Evolutionary conservation across 2,888 invertebrate species (phyloP).

Genomic region (Tholera decimalis): DNA sequence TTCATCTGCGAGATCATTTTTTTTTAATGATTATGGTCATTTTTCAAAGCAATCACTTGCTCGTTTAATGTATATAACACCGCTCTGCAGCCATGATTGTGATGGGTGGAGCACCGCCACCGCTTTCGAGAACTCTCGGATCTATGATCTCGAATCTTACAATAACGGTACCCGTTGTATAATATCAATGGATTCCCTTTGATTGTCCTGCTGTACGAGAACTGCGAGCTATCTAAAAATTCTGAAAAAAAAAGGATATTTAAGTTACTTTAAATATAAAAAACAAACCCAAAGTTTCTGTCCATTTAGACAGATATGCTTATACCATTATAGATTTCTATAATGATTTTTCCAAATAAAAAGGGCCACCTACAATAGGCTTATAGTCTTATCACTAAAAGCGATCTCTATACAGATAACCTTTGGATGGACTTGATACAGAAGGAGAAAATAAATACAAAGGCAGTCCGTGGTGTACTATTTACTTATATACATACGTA

Average conservation of each 20-base stretch:
- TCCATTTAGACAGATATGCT: no score
- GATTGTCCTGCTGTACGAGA: slow-evolving; percentile 24
- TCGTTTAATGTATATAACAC: slow-evolving; percentile 34
- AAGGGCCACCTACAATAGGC: no score
- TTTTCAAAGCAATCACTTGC: slow-evolving; percentile 46
- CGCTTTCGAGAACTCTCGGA: background rate
- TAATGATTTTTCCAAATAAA: no score
- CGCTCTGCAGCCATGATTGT: slow-evolving; percentile 54
- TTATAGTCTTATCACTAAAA: no score
- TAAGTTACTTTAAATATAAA: background rate
- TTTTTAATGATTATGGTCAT: slow-evolving; percentile 59
- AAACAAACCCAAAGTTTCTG: no score
- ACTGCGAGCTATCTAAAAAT: slow-evolving; percentile 10
- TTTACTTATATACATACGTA: no score
- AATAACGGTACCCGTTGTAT: slow-evolving; percentile 45
- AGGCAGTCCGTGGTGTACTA: no score
- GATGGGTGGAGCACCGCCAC: slow-evolving; percentile 58
- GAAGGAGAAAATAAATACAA: no score
- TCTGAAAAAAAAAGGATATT: slow-evolving; percentile 7
- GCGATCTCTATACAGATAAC: no score
- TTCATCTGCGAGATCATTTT: background rate
- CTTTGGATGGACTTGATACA: no score
- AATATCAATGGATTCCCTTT: slow-evolving; percentile 45
- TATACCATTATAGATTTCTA: no score
- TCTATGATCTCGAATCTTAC: slow-evolving; percentile 6